Conservation (phyloP, 92 coral and sea anemone genomes). For the Epizoanthus scotinus region DNA sequence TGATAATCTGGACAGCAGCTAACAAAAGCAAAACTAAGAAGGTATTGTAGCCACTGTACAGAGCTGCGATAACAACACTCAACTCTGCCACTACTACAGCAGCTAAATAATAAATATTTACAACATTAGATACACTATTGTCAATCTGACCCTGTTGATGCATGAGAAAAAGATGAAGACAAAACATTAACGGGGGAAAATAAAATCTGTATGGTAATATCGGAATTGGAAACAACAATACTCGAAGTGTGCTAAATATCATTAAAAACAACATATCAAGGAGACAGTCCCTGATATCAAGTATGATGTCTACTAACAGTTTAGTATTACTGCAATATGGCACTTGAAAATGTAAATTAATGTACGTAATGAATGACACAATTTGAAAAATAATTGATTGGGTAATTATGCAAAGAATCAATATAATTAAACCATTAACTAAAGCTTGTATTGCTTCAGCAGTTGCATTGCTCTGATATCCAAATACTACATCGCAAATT, state of each 20-base stretch:
- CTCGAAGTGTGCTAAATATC: not conserved
- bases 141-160: not conserved
- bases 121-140: not conserved
- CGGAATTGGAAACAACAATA: conserved; percentile 5
- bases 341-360: not conserved
- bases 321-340: not conserved
- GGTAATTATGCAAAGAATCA: not conserved
- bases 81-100: not conserved
- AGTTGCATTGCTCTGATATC: not conserved
- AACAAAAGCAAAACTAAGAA: too few relatives aligned
- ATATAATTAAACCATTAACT: not conserved
- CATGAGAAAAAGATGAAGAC: not conserved
- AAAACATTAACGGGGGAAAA: conserved; percentile 1
- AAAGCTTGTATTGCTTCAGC: not conserved
- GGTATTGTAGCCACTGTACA: too few relatives aligned
- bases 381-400: not conserved
- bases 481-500: not conserved
- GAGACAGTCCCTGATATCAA: conserved; percentile 1
- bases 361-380: not conserved
- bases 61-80: not conserved
- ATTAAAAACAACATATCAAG: not conserved
- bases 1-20: not conserved
- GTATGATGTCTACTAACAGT: conserved; percentile 11
- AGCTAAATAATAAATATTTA: not conserved
- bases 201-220: not conserved